A percentile compares a stretch with the other conserved stretches of the same genome.
Evolutionary conservation across 2,797 vertebrate species (phyloP).

Genomic region (Manis pentadactyla): DNA sequence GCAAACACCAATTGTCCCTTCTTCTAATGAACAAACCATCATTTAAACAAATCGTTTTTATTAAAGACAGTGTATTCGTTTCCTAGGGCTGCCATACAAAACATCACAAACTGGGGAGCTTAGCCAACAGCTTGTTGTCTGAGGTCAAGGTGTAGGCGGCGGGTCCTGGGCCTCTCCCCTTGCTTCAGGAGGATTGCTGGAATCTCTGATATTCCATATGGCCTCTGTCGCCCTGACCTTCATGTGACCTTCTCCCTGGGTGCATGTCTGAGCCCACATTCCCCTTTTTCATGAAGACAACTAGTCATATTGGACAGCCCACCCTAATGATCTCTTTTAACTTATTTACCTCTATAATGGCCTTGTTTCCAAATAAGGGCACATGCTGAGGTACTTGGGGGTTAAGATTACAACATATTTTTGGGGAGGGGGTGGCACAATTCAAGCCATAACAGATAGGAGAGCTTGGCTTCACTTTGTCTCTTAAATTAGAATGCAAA

Average conservation of each 20-base stretch:
- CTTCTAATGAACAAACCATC: not conserved
- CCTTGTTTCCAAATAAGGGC: not conserved
- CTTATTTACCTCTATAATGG: not conserved
- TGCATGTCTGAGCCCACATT: not conserved
- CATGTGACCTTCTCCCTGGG: not conserved
- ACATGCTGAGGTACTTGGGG: not conserved
- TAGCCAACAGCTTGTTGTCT: not conserved
- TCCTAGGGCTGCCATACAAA: not conserved
- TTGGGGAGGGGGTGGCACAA: accelerated
- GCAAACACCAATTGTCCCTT: not conserved
- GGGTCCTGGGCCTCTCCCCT: not conserved
- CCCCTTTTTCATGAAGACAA: not conserved
- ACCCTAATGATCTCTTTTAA: not conserved
- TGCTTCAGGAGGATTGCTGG: not conserved
- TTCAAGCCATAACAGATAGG: not conserved
- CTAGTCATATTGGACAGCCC: not conserved
- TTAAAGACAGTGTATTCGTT: not conserved
- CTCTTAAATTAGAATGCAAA: not conserved
- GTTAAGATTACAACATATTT: not conserved
- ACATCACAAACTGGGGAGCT: not conserved
- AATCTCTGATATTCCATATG: not conserved
- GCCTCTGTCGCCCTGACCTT: not conserved
- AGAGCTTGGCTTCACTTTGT: not conserved
- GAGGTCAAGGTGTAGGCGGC: too few relatives aligned
- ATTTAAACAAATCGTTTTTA: not conserved